phyloP scores from a whole-genome alignment of 1,140 invertebrate species.

The Muscidifurax raptorellus region DNA sequence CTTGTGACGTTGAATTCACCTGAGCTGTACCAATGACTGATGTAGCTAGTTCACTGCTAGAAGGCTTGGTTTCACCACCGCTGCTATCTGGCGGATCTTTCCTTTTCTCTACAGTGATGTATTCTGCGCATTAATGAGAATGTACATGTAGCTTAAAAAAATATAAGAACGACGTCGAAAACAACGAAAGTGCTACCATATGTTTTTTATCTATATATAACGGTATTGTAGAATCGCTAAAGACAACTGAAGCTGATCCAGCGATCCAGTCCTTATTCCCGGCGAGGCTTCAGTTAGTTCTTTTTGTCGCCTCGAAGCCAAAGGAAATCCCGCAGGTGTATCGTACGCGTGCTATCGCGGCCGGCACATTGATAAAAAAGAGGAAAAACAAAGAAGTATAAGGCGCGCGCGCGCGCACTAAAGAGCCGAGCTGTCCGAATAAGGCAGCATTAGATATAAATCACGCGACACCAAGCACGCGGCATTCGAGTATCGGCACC shows the following conservation, averaged over 20 bases:
- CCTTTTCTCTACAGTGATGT: conserved; percentile 85
- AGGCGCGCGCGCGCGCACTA: not conserved
- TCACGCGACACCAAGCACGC: conserved; percentile 48
- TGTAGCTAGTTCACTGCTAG: conserved; percentile 76
- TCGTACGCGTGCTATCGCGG: not conserved
- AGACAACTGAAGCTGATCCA: not conserved
- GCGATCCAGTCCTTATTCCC: not conserved
- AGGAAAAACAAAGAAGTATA: not conserved
- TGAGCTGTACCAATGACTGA: conserved; percentile 75
- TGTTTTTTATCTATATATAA: not conserved
- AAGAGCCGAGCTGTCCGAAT: conserved; percentile 32
- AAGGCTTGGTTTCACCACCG: conserved; percentile 83
- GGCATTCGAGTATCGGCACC: conserved; percentile 9
- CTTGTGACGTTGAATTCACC: conserved; percentile 77
- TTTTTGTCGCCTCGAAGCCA: conserved; percentile 4
- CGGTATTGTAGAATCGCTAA: not conserved
- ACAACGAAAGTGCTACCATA: too few relatives aligned
- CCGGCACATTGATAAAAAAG: conserved; percentile 37
- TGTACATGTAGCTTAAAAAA: not conserved
- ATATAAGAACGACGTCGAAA: too few relatives aligned
- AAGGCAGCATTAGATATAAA: conserved; percentile 58
- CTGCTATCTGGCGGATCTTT: conserved; percentile 87
- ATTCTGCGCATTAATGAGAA: conserved; percentile 63
- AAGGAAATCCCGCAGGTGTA: not conserved
- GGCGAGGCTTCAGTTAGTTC: not conserved